Evolutionary conservation across 2,888 invertebrate genomes (phyloP), one percentile per base, ranked within the genome.

Genomic region (Platerodrilus igneus): DNA sequence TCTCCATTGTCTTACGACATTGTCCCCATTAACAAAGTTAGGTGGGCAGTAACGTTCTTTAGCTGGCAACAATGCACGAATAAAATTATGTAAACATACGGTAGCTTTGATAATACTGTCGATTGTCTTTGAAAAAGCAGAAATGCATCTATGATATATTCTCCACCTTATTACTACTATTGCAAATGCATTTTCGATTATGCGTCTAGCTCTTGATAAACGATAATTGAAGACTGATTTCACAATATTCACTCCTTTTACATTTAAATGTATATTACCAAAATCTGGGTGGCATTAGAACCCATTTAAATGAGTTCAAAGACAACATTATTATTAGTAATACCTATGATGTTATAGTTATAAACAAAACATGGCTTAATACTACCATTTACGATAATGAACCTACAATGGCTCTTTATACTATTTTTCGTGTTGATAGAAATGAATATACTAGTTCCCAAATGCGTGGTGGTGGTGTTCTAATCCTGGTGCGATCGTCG

Each of bases 171-270:
- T 19, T 25, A 25, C 38, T 14, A 48, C 23, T 34, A 50, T 47
- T 1, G 47, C 52, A 41, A 48, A 48, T 2, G 33, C 21, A 22
- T 52, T 52, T 41, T 48, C 45, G 17, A 50, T 48, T 18, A 31
- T 10, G 1, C 51, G n/a, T 7, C 51, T 20, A 5, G 41, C 47
- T 9, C 49, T 26, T 10, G 37, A 33, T 4, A 50, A 20, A 7
- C 50, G 26, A 25, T 46, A 51, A 38, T 47, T 47, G 10, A 40
- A 47, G 5, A 45, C 28, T n/a, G 16, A 16, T 40, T 48, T 34
- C 2, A 27, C 19, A 4, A 39, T 25, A 19, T 34, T 23, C 10
- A 43, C 25, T 10, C 13, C 17, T 28, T 25, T 27, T n/a, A n/a
- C n/a, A n/a, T n/a, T n/a, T n/a, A n/a, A n/a, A n/a, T n/a, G n/a